phyloP scores from a whole-genome alignment of 2,797 vertebrate genomes.

The Paramormyrops hopkinsi region DNA sequence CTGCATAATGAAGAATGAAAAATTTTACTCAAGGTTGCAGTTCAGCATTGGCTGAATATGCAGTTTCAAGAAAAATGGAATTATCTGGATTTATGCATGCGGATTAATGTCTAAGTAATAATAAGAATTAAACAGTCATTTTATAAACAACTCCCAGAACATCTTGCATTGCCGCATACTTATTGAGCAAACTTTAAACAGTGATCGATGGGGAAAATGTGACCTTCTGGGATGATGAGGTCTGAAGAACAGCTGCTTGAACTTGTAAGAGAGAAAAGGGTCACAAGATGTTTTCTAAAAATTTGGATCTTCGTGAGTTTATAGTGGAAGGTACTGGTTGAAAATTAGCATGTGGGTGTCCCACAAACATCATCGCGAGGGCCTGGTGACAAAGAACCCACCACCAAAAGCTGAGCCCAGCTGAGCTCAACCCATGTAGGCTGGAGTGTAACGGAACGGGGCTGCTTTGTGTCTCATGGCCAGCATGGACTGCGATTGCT shows the following conservation, averaged over 20 bases:
- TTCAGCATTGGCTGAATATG: neutral
- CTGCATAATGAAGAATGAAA: neutral
- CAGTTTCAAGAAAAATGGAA: neutral
- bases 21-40: neutral
- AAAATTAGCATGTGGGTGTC: neutral
- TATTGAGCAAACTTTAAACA: neutral
- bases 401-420: neutral
- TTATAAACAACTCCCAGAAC: neutral
- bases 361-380: neutral
- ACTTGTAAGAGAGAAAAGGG: neutral
- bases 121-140: neutral
- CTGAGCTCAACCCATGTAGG: neutral
- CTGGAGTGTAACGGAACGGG: neutral
- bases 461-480: neutral
- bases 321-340: neutral
- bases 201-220: neutral
- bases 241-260: neutral
- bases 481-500: neutral
- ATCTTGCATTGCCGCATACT: neutral
- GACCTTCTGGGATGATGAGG: neutral
- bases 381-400: neutral
- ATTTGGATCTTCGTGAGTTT: neutral
- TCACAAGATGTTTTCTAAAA: neutral
- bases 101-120: neutral
- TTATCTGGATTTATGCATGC: neutral